phyloP scores from a whole-genome alignment of 2,888 invertebrate genomes.

The Eilema caniola region DNA sequence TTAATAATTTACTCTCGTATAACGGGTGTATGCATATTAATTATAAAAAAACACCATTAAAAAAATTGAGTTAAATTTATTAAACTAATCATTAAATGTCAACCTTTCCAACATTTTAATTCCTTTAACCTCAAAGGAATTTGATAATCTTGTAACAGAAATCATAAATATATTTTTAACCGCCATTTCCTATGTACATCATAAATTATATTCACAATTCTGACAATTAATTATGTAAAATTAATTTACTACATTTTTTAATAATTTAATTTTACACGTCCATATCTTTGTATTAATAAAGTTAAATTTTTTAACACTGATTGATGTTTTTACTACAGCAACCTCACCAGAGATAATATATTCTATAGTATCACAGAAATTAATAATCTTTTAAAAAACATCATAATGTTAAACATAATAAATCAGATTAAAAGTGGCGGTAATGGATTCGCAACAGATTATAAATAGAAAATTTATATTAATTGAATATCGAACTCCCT shows the following conservation, averaged over 20 bases:
- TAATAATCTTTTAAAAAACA: constrained; percentile 5
- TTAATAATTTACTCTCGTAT: background rate
- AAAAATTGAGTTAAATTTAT: constrained; percentile 10
- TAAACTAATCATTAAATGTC: constrained; percentile 7
- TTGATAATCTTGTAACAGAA: constrained; percentile 21
- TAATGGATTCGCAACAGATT: background rate
- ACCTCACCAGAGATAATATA: background rate
- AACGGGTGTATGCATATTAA: constrained; percentile 6
- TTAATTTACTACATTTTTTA: constrained; percentile 8
- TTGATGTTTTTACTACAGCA: constrained; percentile 23
- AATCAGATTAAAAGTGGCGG: background rate
- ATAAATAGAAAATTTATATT: background rate
- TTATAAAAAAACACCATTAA: constrained; percentile 12
- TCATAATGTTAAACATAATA: constrained; percentile 14
- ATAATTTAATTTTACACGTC: constrained; percentile 13
- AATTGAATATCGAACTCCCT: background rate
- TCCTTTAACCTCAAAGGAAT: constrained; percentile 14
- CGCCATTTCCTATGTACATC: constrained; percentile 6
- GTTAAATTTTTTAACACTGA: constrained; percentile 14
- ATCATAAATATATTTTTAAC: constrained; percentile 16
- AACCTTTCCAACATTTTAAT: constrained; percentile 7
- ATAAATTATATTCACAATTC: constrained; percentile 22
- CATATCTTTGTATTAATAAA: constrained; percentile 7
- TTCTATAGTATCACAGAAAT: background rate
- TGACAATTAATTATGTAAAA: constrained; percentile 21